Conservation (phyloP, 2,888 invertebrate genomes). For the Punctoribates punctum region DNA sequence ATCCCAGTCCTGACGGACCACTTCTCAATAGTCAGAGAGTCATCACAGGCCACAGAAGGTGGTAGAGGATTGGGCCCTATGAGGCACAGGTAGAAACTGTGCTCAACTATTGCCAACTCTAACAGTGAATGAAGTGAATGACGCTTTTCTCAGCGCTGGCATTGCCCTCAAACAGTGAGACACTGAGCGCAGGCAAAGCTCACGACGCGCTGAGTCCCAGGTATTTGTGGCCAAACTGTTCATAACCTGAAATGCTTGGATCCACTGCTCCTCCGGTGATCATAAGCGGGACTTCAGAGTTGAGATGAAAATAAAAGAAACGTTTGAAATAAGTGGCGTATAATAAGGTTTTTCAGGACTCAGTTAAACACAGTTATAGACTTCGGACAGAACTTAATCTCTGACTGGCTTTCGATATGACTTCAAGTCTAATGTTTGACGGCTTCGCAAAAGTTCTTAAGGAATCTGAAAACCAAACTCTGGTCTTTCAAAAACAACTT, state of each 20-base stretch:
- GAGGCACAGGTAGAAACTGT: not conserved
- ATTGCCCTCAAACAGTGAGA: not conserved
- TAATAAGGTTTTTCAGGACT: not conserved
- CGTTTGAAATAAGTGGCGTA: too few relatives aligned
- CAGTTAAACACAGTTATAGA: constrained; percentile 1
- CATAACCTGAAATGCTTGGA: too few relatives aligned
- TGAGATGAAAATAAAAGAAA: too few relatives aligned
- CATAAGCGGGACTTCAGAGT: too few relatives aligned
- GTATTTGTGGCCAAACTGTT: too few relatives aligned
- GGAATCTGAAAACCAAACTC: not conserved
- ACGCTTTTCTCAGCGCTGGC: not conserved
- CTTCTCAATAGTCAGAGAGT: constrained; percentile 4
- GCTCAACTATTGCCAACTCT: not conserved
- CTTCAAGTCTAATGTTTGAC: too few relatives aligned
- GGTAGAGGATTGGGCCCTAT: not conserved
- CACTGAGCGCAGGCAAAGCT: too few relatives aligned
- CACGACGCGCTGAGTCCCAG: too few relatives aligned
- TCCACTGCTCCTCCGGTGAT: too few relatives aligned
- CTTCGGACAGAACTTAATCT: not conserved
- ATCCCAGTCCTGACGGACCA: constrained; percentile 6
- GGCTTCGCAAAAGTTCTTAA: too few relatives aligned
- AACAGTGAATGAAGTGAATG: not conserved
- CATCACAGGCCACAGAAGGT: constrained; percentile 7
- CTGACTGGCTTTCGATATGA: too few relatives aligned
- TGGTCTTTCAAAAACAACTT: constrained; percentile 6